Evolutionary conservation across 1,140 invertebrate genomes (phyloP).

Genomic region (Vanessa tameamea): DNA sequence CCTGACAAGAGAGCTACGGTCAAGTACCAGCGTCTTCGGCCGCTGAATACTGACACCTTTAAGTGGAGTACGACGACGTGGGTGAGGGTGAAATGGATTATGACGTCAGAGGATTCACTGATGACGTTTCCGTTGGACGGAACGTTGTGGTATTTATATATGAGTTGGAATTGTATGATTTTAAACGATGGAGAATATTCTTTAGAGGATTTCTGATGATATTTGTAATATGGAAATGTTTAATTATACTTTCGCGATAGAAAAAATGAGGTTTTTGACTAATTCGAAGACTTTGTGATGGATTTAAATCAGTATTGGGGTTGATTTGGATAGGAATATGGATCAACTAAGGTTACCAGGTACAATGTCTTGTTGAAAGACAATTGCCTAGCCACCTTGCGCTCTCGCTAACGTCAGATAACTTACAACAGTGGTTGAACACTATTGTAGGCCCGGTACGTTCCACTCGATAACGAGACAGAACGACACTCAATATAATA

Average conservation of each 20-base stretch:
- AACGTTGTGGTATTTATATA: background rate
- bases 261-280: background rate
- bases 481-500: constrained; percentile 45
- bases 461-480: constrained; percentile 50
- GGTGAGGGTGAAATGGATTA: background rate
- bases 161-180: background rate
- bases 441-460: constrained; percentile 58
- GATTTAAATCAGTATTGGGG: background rate
- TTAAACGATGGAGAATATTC: constrained; percentile 6
- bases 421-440: constrained; percentile 72
- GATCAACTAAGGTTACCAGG: constrained; percentile 57
- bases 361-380: constrained; percentile 78
- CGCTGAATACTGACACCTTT: constrained; percentile 44
- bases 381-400: constrained; percentile 70
- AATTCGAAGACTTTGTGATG: background rate
- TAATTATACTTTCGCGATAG: background rate
- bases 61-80: background rate
- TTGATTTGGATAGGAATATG: background rate
- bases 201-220: background rate
- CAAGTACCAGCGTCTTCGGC: constrained; percentile 51
- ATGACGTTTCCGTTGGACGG: background rate
- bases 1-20: constrained; percentile 67
- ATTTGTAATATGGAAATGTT: background rate
- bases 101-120: background rate
- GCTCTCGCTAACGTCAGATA: constrained; percentile 63